Evolutionary conservation across 1,140 invertebrate species (phyloP).

Genomic region (Ladona fulva): DNA sequence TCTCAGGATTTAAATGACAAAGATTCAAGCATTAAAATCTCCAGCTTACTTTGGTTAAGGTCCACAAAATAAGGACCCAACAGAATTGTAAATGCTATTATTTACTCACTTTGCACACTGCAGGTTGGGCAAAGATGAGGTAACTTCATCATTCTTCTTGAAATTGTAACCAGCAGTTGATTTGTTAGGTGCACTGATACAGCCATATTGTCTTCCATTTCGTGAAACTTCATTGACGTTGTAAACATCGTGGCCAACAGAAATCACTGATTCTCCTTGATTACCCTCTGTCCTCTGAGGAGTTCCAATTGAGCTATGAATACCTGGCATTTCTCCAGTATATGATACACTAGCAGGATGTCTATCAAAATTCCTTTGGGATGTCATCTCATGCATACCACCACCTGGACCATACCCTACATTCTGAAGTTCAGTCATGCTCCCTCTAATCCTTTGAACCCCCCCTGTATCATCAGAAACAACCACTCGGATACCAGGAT

Average conservation of each 20-base stretch:
- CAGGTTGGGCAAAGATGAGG: not conserved
- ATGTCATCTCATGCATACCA: not conserved
- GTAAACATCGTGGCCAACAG: not conserved
- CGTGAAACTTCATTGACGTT: not conserved
- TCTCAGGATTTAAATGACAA: too few species aligned
- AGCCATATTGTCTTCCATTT: not conserved
- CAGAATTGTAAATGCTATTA: not conserved
- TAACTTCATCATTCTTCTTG: not conserved
- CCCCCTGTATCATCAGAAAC: not conserved
- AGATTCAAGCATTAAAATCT: too few species aligned
- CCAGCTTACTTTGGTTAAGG: too few species aligned
- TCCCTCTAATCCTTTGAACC: not conserved
- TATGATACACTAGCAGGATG: not conserved
- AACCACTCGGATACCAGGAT: not conserved
- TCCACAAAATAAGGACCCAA: too few species aligned
- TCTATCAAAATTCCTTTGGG: not conserved
- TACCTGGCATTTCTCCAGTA: not conserved
- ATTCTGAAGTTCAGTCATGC: not conserved
- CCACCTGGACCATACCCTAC: not conserved
- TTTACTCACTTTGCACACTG: not conserved
- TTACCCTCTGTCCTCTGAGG: not conserved
- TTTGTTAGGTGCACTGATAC: not conserved
- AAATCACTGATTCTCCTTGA: not conserved
- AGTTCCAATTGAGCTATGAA: not conserved
- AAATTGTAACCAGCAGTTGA: not conserved